Base-by-base conservation (phyloP, 2,888 invertebrate species). In the Nephrotoma guestfalica region DNA sequence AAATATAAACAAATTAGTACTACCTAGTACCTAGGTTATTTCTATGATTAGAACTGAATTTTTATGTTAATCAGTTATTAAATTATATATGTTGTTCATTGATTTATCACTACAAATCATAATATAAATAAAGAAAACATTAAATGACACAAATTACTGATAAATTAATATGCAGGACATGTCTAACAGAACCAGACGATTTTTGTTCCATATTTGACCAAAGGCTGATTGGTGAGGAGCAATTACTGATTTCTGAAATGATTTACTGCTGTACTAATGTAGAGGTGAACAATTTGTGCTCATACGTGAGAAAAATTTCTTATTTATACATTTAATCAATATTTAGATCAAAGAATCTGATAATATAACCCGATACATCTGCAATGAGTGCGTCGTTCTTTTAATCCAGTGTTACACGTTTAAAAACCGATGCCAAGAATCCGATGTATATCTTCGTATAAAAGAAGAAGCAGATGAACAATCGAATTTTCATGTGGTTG, bases 121-220 rank as follows among this genome's bases (percentile, higher is more conserved):
- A 30, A 71, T 71, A 11, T 30, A 71, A 51, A 7, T 51, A 15
- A 51, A 15, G 30, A 30, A 51, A 51, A 51, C n/a, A 3, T 71
- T 9, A 30, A 71, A 71, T 71, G 71, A 30, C 71, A 71, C 30
- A 71, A 30, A 71, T 71, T 11, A 30, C 30, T 30, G 71, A 85
- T 43, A 42, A 45, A 86, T 90, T 89, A 89, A 92, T 92, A 83
- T 86, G 86, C 40, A 40, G 47, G 18, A 57, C 84, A 85, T 83
- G 84, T n/a, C 15, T 84, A 84, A 41, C n/a, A 84, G 42, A 84
- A 15, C 41, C 84, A 42, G 41, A 84, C 41, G 42, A 84, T 41
- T 42, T 84, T 41, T 41, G 41, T 84, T 84, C 84, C 6, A 41
- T 84, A 15, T 84, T 84, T 84, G 84, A 84, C 6, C 6, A n/a